Evolutionary conservation across 1,140 invertebrate genomes (phyloP), one percentile per base, ranked within the genome.

Genomic region (Tenebrio molitor): DNA sequence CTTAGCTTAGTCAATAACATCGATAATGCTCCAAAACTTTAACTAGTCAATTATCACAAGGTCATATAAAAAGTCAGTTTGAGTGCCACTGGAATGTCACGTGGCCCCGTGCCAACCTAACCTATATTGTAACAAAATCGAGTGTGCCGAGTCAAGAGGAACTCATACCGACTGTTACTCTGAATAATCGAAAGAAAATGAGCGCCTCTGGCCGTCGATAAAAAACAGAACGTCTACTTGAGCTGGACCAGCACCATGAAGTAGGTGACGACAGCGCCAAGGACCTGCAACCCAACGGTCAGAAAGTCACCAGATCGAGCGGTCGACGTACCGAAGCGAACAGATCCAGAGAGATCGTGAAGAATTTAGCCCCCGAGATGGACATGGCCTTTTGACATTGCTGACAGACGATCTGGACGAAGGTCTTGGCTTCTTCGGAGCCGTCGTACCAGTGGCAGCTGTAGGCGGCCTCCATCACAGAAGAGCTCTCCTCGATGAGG

Each of bases 201-300:
- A 12, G 36, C 36, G 36, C n/a, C 36, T 39, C 4, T 39, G 36
- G 5, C 5, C 5, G 5, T 39, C 12, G 36, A 39, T 39, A 39
- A 39, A 39, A 39, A 39, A 58, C 15, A 23, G n/a, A 58, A 58
- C 23, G 50, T 14, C 21, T 21, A 95, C 81, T 93, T 93, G 76
- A 95, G 87, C 84, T 94, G 93, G 33, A 95, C 92, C 86, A 95
- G 87, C 81, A 95, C 92, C 92, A 95, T 94, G 87, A 95, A 95
- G 81, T 95, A 95, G n/a, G 93, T 95, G 2, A 95, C 93, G 2
- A 93, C 91, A 16, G 93, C 93, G 72, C 93, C 93, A n/a, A 95
- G 86, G 10, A 95, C 92, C 93, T 58, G 50, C 0, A 29, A 58
- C 23, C 15, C 94, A 80, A 68, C 85, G 85, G 76, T 75, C 75